Percentiles rank a stretch among this genome's conserved stretches.
phyloP scores from a whole-genome alignment of 1,140 invertebrate genomes.

The Zaprionus capensis region DNA sequence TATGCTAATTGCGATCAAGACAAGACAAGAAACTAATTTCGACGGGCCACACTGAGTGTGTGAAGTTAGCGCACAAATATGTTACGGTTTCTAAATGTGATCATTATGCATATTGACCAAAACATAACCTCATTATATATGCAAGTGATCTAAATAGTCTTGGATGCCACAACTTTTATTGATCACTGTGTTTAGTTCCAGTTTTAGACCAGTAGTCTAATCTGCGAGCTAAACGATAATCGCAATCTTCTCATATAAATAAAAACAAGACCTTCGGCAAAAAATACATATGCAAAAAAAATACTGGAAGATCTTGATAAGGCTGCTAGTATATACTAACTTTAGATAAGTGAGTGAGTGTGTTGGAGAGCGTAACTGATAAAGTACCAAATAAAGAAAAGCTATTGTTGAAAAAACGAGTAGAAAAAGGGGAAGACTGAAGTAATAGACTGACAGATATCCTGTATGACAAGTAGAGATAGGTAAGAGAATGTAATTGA shows the following conservation, averaged over 20 bases:
- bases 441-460: too few relatives aligned
- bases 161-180: neutral
- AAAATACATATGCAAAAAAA: conserved; percentile 24
- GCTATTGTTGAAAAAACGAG: conserved; percentile 9
- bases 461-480: too few relatives aligned
- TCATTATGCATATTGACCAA: neutral
- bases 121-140: neutral
- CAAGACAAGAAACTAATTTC: conserved; percentile 10
- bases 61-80: neutral
- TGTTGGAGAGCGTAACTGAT: conserved; percentile 6
- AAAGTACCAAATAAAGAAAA: conserved; percentile 21
- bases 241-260: conserved; percentile 42
- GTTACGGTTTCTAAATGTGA: neutral
- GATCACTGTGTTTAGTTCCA: conserved; percentile 13
- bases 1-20: conserved; percentile 61
- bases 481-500: neutral
- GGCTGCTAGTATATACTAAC: conserved; percentile 1
- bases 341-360: conserved; percentile 16
- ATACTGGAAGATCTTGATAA: conserved; percentile 34
- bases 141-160: neutral
- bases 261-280: conserved; percentile 31
- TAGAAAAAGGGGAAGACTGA: neutral
- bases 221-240: conserved; percentile 18
- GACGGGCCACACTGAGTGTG: conserved; percentile 7
- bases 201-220: conserved; percentile 36